These are phyloP conservation scores for Acropternis orthonyx DNA, from an alignment of 2,797 vertebrate genomes.

Conservation along the genomic window DNA sequence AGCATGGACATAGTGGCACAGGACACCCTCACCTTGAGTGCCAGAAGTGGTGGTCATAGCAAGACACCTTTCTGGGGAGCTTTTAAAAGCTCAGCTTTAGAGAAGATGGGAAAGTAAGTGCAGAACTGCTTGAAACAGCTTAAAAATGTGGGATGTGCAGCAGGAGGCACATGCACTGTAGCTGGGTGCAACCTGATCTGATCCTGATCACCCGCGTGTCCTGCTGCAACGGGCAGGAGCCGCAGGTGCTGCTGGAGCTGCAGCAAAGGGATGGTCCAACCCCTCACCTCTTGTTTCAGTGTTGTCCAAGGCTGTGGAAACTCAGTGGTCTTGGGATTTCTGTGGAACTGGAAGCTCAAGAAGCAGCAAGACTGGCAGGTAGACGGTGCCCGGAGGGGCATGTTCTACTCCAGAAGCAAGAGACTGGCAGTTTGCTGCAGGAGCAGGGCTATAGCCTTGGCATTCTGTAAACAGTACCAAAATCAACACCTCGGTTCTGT, in stretches of 20 bases:
- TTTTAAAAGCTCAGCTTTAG: not conserved
- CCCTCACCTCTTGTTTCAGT: rapidly evolving
- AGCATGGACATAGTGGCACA: not conserved
- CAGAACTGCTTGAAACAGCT: not conserved
- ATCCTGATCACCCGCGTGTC: not conserved
- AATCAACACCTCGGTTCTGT: not conserved
- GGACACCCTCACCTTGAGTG: not conserved
- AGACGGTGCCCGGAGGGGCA: not conserved
- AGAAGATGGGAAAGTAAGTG: not conserved
- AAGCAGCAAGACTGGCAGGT: not conserved
- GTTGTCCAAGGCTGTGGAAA: not conserved
- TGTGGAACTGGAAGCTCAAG: not conserved
- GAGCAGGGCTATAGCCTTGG: not conserved
- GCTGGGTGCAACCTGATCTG: not conserved
- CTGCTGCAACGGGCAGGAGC: not conserved
- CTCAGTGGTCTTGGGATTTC: rapidly evolving
- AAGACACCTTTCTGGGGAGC: rapidly evolving
- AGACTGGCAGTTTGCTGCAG: not conserved
- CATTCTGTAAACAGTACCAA: not conserved
- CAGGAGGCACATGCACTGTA: not conserved
- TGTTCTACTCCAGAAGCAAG: rapidly evolving
- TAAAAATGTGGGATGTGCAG: not conserved
- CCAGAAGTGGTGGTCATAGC: not conserved
- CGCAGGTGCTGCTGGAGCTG: not conserved
- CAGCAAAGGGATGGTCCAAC: not conserved